These are phyloP conservation scores for Drosophila yooni DNA, from an alignment of 2,888 invertebrate species.

Conservation along the genomic window DNA sequence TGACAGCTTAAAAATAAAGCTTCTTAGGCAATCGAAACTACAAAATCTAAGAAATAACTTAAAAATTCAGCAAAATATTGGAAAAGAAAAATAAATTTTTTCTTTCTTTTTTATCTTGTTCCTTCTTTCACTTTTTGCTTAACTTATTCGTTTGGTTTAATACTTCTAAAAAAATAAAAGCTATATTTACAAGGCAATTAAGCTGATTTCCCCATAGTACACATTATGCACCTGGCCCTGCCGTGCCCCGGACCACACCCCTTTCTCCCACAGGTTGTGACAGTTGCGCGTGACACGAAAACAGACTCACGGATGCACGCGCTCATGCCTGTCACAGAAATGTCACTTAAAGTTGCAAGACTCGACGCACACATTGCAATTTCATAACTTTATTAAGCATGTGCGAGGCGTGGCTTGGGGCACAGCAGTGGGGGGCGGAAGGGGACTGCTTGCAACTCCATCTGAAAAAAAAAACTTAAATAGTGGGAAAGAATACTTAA, in stretches of 20 bases:
- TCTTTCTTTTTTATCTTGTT: not conserved
- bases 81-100: accelerated
- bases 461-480: slow-evolving; percentile 28
- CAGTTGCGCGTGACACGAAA: slow-evolving; percentile 57
- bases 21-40: not conserved
- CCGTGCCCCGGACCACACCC: too few relatives aligned
- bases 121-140: not conserved
- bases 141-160: not conserved
- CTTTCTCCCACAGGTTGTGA: slow-evolving; percentile 3
- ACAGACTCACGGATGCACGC: slow-evolving; percentile 75
- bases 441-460: slow-evolving; percentile 17
- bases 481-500: slow-evolving; percentile 21
- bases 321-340: slow-evolving; percentile 75
- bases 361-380: slow-evolving; percentile 72
- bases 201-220: slow-evolving; percentile 27
- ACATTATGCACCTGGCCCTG: not conserved
- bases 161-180: not conserved
- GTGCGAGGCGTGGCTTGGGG: slow-evolving; percentile 8
- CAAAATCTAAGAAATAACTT: accelerated
- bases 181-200: not conserved
- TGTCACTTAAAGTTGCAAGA: slow-evolving; percentile 76
- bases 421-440: not conserved
- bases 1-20: not conserved
- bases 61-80: not conserved
- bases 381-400: slow-evolving; percentile 75